phyloP scores from a whole-genome alignment of 2,888 invertebrate genomes.

The Tetrapedia diversipes region DNA sequence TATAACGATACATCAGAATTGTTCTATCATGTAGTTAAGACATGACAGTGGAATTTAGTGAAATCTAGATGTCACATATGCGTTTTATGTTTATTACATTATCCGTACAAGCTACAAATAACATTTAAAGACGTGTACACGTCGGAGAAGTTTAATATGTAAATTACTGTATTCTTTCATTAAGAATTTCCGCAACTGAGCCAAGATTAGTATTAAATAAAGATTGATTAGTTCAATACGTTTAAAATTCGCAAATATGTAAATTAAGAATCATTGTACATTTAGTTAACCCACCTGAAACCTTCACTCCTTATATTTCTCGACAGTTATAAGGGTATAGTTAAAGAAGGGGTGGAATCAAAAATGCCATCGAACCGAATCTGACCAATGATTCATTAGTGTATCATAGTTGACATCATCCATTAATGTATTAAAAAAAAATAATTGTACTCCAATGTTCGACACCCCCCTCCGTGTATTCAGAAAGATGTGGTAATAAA shows the following conservation, averaged over 20 bases:
- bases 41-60: conserved; percentile 5
- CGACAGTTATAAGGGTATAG: too few relatives aligned
- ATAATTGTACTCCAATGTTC: too few relatives aligned
- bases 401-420: too few relatives aligned
- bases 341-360: too few relatives aligned
- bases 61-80: not conserved
- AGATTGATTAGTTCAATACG: not conserved
- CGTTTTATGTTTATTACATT: conserved; percentile 26
- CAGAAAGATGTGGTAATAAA: too few relatives aligned
- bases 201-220: not conserved
- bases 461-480: too few relatives aligned
- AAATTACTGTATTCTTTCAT: not conserved
- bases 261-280: not conserved
- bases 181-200: not conserved
- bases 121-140: not conserved
- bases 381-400: too few relatives aligned
- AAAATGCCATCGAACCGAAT: too few relatives aligned
- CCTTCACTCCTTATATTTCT: not conserved
- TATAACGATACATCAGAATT: not conserved
- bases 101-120: not conserved
- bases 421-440: too few relatives aligned
- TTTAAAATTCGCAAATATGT: not conserved
- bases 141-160: conserved; percentile 21
- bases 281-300: not conserved
- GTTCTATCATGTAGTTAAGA: conserved; percentile 1